These are phyloP conservation scores for Shinisaurus crocodilurus DNA, from an alignment of 2,113 vertebrate genomes.

Conservation along the genomic window DNA sequence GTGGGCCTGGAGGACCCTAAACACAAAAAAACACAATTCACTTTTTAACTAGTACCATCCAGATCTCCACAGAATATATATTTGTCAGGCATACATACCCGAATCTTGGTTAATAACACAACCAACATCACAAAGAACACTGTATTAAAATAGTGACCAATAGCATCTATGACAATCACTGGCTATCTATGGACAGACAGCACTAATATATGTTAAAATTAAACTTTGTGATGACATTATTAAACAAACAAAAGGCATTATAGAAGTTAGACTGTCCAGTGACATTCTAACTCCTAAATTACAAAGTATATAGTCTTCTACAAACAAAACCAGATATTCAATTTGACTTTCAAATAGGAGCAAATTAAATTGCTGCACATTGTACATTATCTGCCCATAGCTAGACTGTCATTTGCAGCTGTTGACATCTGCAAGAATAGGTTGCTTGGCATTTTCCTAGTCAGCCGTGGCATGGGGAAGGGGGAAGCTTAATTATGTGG, in stretches of 20 bases:
- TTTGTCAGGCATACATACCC: neutral
- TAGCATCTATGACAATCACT: constrained; percentile 18
- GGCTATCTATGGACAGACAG: constrained; percentile 12
- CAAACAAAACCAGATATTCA: neutral
- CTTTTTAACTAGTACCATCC: constrained; percentile 20
- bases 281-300: neutral
- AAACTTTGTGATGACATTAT: neutral
- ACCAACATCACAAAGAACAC: neutral
- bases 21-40: constrained; percentile 70
- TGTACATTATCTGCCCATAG: neutral
- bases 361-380: neutral
- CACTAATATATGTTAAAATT: neutral
- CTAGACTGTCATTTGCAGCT: neutral
- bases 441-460: neutral
- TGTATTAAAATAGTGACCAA: constrained; percentile 28
- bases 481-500: neutral
- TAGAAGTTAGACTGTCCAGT: constrained; percentile 31
- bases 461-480: too few relatives aligned
- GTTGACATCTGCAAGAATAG: neutral
- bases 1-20: constrained; percentile 91
- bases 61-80: constrained; percentile 2
- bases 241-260: neutral
- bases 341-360: neutral
- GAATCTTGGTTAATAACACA: constrained; percentile 26
- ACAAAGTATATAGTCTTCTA: neutral